Evolutionary conservation across 1,140 invertebrate genomes (phyloP).

Genomic region (Stegodyphus mimosarum): DNA sequence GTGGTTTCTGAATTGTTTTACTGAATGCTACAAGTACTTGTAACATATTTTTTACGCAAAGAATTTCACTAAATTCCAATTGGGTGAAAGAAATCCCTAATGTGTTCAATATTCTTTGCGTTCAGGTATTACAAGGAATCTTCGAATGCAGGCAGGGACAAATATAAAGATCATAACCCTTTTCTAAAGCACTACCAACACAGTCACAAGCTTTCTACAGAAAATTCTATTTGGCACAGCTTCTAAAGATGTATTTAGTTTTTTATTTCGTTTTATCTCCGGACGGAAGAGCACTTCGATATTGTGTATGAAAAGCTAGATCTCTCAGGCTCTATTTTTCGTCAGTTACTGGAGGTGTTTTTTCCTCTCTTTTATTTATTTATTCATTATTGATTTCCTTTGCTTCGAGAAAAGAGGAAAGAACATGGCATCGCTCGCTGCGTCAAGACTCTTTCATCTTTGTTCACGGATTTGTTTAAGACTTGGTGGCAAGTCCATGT

Average conservation of each 20-base stretch:
- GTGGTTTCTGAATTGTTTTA: no score
- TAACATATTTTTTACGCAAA: no score
- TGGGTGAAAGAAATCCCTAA: no score
- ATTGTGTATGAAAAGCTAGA: slow-evolving; percentile 42
- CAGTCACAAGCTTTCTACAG: background rate
- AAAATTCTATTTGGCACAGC: background rate
- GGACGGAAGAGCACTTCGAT: slow-evolving; percentile 23
- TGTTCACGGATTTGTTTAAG: slow-evolving; percentile 2
- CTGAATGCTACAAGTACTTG: no score
- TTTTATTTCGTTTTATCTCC: slow-evolving; percentile 30
- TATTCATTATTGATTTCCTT: slow-evolving; percentile 54
- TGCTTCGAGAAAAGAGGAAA: background rate
- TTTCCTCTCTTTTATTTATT: slow-evolving; percentile 4
- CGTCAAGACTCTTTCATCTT: slow-evolving; percentile 6
- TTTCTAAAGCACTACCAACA: background rate
- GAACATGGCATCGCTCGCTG: background rate
- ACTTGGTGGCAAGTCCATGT: background rate
- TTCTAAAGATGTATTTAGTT: background rate
- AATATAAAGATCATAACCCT: background rate
- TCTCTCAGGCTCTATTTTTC: slow-evolving; percentile 32
- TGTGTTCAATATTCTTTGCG: no score
- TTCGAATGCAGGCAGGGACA: background rate
- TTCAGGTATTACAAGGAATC: no score
- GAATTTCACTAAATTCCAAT: no score
- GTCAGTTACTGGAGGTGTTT: slow-evolving; percentile 3